Evolutionary conservation across 1,140 invertebrate species (phyloP).

Genomic region (Acyrthosiphon pisum): DNA sequence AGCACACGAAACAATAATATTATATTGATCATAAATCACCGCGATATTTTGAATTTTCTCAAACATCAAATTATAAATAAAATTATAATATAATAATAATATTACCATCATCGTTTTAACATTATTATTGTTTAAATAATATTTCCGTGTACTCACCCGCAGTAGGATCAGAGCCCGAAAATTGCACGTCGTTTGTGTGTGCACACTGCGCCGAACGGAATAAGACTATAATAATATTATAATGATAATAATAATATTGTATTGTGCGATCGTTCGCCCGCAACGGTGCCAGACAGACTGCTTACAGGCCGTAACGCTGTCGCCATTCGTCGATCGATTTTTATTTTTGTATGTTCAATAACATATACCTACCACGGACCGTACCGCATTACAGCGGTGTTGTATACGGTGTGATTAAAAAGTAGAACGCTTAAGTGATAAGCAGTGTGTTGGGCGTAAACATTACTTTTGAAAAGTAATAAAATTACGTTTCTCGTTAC

Average conservation of each 20-base stretch:
- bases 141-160: neutral
- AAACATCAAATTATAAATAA: neutral
- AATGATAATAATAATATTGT: neutral
- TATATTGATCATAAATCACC: neutral
- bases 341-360: conserved; percentile 19
- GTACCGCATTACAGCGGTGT: neutral
- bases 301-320: neutral
- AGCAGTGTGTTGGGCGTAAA: no score
- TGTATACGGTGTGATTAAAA: neutral
- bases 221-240: neutral
- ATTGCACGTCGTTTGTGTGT: neutral
- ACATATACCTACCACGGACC: neutral
- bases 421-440: neutral
- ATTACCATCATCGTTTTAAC: no score
- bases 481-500: no score
- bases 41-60: neutral
- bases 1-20: neutral
- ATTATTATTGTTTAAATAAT: neutral
- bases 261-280: neutral
- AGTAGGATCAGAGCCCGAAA: neutral
- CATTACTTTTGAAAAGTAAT: no score
- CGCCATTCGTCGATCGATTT: conserved; percentile 35
- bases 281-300: conserved; percentile 45
- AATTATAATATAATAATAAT: no score
- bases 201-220: neutral